phyloP scores from a whole-genome alignment of 2,113 vertebrate genomes.

The Ameiurus melas region DNA sequence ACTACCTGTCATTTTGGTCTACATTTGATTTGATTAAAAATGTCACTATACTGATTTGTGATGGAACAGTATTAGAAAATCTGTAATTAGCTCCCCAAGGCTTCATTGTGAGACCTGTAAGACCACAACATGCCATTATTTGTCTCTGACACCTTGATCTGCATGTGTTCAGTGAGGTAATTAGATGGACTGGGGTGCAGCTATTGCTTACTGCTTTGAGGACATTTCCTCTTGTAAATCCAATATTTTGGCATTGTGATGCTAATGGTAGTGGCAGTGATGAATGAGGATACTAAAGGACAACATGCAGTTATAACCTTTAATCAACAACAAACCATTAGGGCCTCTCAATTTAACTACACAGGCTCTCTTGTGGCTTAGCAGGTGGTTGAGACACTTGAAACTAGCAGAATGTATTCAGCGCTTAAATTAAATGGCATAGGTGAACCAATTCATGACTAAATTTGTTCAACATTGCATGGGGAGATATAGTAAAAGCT shows the following conservation, averaged over 20 bases:
- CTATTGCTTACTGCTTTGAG: constrained; percentile 20
- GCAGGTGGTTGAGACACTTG: constrained; percentile 17
- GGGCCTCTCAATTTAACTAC: constrained; percentile 27
- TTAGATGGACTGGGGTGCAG: constrained; percentile 15
- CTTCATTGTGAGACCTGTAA: constrained; percentile 21
- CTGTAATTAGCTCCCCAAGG: constrained; percentile 26
- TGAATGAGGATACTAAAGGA: constrained; percentile 38
- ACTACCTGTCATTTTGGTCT: background rate
- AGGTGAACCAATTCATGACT: background rate
- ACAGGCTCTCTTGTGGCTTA: constrained; percentile 6
- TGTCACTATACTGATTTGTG: background rate
- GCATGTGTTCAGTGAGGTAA: constrained; percentile 29
- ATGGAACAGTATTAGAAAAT: background rate
- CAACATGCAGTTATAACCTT: constrained; percentile 42
- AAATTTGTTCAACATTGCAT: background rate
- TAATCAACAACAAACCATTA: constrained; percentile 47
- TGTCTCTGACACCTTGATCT: constrained; percentile 34
- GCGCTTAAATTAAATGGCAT: constrained; percentile 6
- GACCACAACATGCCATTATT: constrained; percentile 29
- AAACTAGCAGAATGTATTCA: background rate
- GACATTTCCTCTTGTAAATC: constrained; percentile 38
- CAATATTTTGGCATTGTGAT: constrained; percentile 49
- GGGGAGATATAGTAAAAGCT: background rate
- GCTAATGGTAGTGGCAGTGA: constrained; percentile 43
- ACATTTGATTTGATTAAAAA: constrained; percentile 2